These are phyloP conservation scores for Virgularia gustaviana DNA, from an alignment of 92 coral and sea anemone genomes.

Conservation along the genomic window DNA sequence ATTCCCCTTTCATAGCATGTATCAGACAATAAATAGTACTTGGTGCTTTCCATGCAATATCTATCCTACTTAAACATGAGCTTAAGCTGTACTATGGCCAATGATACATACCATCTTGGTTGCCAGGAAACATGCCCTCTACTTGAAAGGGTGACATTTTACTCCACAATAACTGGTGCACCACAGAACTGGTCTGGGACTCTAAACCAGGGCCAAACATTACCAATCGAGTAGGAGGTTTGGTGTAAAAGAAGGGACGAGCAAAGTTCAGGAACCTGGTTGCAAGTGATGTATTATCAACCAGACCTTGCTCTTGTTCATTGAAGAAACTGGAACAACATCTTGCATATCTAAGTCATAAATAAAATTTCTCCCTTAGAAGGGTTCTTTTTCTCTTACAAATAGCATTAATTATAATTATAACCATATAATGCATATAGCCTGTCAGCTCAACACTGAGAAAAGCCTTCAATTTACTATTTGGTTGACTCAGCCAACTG, in stretches of 20 bases:
- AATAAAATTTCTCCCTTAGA: background rate
- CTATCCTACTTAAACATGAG: too few species aligned
- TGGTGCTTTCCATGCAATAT: too few species aligned
- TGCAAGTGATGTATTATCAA: slow-evolving; percentile 1
- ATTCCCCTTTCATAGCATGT: too few species aligned
- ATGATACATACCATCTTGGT: slow-evolving; percentile 79
- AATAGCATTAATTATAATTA: too few species aligned
- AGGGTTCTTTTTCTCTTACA: too few species aligned
- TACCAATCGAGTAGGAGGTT: slow-evolving; percentile 64
- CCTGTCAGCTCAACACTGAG: too few species aligned
- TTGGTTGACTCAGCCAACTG: too few species aligned
- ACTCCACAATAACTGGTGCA: slow-evolving; percentile 73
- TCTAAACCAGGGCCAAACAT: slow-evolving; percentile 99
- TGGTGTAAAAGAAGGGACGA: slow-evolving; percentile 56
- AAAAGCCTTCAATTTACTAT: too few species aligned
- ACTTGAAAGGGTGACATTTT: slow-evolving; percentile 72
- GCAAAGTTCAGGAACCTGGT: slow-evolving; percentile 21
- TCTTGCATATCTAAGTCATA: slow-evolving; percentile 66
- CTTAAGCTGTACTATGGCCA: too few species aligned
- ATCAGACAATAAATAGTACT: too few species aligned
- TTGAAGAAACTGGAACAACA: slow-evolving; percentile 66
- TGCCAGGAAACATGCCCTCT: slow-evolving; percentile 86
- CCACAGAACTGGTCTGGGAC: slow-evolving; percentile 75
- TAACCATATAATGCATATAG: too few species aligned
- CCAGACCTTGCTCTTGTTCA: background rate